A percentile compares a stretch with the other conserved stretches of the same genome.
Evolutionary conservation across 2,113 vertebrate genomes (phyloP).

Genomic region (Crotophaga sulcirostris): DNA sequence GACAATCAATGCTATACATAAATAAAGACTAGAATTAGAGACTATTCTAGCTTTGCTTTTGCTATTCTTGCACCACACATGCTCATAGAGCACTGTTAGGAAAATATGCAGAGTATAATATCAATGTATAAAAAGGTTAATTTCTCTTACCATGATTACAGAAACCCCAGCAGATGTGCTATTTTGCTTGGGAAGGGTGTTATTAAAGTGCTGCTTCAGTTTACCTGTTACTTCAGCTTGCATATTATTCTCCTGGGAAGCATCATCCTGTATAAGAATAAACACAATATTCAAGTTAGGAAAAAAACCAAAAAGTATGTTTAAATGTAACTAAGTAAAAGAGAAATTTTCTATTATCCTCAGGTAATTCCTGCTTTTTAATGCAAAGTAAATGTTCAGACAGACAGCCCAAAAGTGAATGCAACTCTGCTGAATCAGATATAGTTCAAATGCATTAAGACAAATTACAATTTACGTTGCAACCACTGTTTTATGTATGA

Average conservation of each 20-base stretch:
- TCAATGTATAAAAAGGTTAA: neutral
- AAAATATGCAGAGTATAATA: neutral
- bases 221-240: slow-evolving; percentile 94
- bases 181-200: slow-evolving; percentile 85
- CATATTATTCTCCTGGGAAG: slow-evolving; percentile 90
- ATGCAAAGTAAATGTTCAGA: neutral
- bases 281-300: neutral
- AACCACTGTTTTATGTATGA: neutral
- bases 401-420: neutral
- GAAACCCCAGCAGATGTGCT: slow-evolving; percentile 88
- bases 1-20: neutral
- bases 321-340: neutral
- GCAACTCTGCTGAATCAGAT: neutral
- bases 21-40: neutral
- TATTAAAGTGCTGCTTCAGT: slow-evolving; percentile 96
- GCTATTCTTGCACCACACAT: slow-evolving; percentile 39
- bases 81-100: slow-evolving; percentile 3
- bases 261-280: slow-evolving; percentile 81
- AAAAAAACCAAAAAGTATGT: neutral
- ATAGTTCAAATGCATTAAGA: neutral
- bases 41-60: slow-evolving; percentile 9
- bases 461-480: neutral
- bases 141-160: slow-evolving; percentile 91
- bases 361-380: neutral
- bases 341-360: neutral